These are phyloP conservation scores for Sinella curviseta DNA, from an alignment of 1,140 invertebrate species.

Conservation along the genomic window DNA sequence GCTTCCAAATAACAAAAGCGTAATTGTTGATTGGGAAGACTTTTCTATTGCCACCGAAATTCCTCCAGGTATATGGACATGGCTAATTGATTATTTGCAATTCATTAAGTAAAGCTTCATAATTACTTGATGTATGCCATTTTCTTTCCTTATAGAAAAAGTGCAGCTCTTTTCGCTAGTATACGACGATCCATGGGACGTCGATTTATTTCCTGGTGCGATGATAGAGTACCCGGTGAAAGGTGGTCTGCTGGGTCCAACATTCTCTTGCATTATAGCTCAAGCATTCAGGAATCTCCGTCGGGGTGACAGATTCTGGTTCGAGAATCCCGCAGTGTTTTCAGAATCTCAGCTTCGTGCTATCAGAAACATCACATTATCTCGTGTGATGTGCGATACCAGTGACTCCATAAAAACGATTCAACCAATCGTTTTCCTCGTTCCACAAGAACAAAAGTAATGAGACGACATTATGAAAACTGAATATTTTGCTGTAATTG, in stretches of 20 bases:
- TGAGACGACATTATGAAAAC: background rate
- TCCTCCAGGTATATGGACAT: conserved; percentile 55
- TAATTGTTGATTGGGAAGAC: conserved; percentile 73
- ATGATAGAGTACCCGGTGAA: conserved; percentile 81
- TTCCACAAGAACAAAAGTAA: conserved; percentile 47
- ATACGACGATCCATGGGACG: conserved; percentile 44
- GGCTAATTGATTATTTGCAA: conserved; percentile 6
- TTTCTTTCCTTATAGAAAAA: conserved; percentile 42
- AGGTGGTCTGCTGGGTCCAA: conserved; percentile 89
- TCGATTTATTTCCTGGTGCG: conserved; percentile 60
- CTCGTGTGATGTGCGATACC: conserved; percentile 68
- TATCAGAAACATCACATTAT: conserved; percentile 67
- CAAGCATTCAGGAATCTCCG: conserved; percentile 87
- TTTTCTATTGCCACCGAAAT: conserved; percentile 59
- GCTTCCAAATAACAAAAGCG: conserved; percentile 49
- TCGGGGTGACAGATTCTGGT: conserved; percentile 61
- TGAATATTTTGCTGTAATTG: too few relatives aligned
- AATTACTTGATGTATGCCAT: conserved; percentile 35
- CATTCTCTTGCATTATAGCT: conserved; percentile 92
- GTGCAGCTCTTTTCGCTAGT: conserved; percentile 40
- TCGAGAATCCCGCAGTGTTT: conserved; percentile 77
- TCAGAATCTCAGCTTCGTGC: conserved; percentile 65
- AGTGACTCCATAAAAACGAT: conserved; percentile 61
- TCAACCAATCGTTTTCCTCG: conserved; percentile 53
- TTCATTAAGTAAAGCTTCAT: background rate